Base-by-base conservation (phyloP, 1,140 invertebrate species). In the Drosophila sucinea region DNA sequence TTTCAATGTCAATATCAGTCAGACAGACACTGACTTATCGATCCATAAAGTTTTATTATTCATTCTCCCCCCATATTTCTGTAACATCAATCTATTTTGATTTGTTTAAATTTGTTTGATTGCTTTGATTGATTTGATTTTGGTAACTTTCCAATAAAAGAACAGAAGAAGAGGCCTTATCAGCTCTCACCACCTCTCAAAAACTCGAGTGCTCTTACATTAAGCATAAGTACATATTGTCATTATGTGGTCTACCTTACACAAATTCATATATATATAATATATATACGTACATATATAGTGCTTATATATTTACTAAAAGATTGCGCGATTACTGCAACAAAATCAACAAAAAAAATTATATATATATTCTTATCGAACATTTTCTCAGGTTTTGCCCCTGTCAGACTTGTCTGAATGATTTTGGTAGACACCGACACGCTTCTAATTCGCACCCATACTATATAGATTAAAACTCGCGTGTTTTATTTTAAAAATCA, bases 51-150 rank as follows among this genome's bases (percentile, higher is more conserved):
- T 71, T 47, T 66, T 63, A 29, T 61, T 35, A 29, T 25, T 33
- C 62, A 69, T 57, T 77, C 63, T 67, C 25, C 35, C 41, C 40
- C 5, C 58, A 55, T 62, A 47, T 44, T 61, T 51, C 56, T 40
- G 33, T 73, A 57, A 78, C 70, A 84, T 78, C 79, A 87, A 89
- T 89, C 73, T 64, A 69, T 74, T 89, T 87, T 89, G 76, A 89
- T 89, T 87, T 74, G 67, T 65, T 83, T 83, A 80, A 87, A 79
- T 87, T 70, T 56, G 44, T 67, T 62, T 89, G 79, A 87, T 87
- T 89, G 83, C 67, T 75, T 66, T 87, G 83, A 87, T 87, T 89
- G 83, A 89, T 89, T 87, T 70, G 73, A 70, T 79, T 51, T 38
- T 73, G 84, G 80, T 80, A 87, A 89, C 70, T 83, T 87, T 87